Conservation (phyloP, 2,113 vertebrate species). For the Pelodiscus sinensis region DNA sequence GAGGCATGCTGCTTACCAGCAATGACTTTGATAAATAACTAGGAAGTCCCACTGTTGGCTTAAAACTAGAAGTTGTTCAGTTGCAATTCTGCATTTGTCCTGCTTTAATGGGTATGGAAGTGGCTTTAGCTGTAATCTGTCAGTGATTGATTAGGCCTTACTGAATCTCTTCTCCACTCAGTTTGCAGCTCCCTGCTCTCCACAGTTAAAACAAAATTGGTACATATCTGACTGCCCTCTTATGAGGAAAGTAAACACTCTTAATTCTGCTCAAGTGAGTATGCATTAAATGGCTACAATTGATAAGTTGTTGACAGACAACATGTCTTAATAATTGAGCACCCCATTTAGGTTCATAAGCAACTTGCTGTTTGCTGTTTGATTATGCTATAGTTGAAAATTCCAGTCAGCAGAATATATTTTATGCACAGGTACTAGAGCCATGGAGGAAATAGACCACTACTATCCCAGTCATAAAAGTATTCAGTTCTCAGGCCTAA, state of each 20-base stretch:
- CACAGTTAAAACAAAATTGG: conserved; percentile 88
- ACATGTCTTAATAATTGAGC: conserved; percentile 42
- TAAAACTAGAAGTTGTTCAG: conserved; percentile 99
- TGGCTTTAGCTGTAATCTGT: conserved; percentile 99
- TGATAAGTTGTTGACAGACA: conserved; percentile 79
- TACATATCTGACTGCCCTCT: conserved; percentile 90
- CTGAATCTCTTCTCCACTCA: conserved; percentile 84
- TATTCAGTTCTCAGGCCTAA: conserved; percentile 59
- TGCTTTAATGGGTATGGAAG: conserved; percentile 99
- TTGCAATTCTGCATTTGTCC: conserved; percentile 99
- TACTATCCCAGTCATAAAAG: conserved; percentile 54
- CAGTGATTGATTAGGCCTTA: conserved; percentile 99
- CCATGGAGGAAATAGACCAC: conserved; percentile 48
- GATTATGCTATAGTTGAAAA: conserved; percentile 58
- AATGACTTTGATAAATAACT: conserved; percentile 99
- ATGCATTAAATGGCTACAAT: conserved; percentile 76
- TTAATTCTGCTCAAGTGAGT: conserved; percentile 90
- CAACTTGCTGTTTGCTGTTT: conserved; percentile 33
- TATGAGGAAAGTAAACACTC: conserved; percentile 91
- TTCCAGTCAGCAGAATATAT: conserved; percentile 66
- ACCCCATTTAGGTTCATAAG: conserved; percentile 40
- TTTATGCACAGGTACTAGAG: conserved; percentile 59
- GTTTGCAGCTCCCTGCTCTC: conserved; percentile 84
- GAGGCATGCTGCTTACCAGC: conserved; percentile 94
- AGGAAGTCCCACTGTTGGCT: conserved; percentile 99